Evolutionary conservation across 2,113 vertebrate species (phyloP).

Genomic region (Neotoma lepida): DNA sequence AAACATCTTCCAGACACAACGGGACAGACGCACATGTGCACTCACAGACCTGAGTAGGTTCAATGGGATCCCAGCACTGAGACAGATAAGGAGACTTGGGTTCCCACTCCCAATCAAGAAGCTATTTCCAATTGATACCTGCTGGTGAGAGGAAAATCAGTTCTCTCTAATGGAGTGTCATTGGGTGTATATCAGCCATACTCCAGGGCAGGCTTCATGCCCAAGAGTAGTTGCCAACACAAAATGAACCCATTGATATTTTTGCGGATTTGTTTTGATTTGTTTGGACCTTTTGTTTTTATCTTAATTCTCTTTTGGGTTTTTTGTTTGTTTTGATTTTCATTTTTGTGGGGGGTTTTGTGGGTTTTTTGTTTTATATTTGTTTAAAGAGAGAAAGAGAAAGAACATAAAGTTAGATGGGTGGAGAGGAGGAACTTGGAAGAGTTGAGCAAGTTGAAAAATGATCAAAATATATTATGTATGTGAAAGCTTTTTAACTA

Average conservation of each 20-base stretch:
- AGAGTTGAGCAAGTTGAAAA: not conserved
- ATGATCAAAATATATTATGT: too few relatives aligned
- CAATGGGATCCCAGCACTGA: not conserved
- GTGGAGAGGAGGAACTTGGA: too few relatives aligned
- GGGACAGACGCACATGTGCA: not conserved
- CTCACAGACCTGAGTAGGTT: not conserved
- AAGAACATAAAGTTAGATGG: not conserved
- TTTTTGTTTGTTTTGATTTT: not conserved
- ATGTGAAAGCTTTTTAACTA: too few relatives aligned
- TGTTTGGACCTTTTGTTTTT: not conserved
- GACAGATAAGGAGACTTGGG: not conserved
- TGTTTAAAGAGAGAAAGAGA: not conserved
- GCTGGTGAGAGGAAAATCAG: not conserved
- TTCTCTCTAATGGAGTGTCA: not conserved
- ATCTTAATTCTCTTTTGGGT: not conserved
- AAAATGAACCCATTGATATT: not conserved
- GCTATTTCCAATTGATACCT: not conserved
- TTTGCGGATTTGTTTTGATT: not conserved
- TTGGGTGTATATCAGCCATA: not conserved
- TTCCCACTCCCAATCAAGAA: not conserved
- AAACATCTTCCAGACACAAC: not conserved
- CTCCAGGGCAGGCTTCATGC: not conserved
- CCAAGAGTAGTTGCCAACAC: not conserved
- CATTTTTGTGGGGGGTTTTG: not conserved
- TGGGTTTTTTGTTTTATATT: too few relatives aligned